Evolutionary conservation across 2,888 invertebrate species (phyloP), one percentile per base, ranked within the genome.

Genomic region (Carpatolechia fugitivella): DNA sequence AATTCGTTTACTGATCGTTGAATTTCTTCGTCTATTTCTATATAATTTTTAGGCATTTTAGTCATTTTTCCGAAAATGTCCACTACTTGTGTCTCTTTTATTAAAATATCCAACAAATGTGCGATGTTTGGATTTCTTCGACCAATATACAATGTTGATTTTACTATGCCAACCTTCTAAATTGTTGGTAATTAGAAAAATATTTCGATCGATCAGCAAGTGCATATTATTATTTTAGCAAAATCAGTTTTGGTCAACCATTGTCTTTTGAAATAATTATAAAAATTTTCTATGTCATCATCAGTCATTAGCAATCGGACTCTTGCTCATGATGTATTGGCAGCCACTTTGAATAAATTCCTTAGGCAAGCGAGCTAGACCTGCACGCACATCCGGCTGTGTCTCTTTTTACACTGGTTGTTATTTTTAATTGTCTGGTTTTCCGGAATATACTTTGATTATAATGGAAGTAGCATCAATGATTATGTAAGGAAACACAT

Each of bases 261-360:
- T 44, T 55, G 52, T 41, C 52, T 52, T 41, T 54, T 52, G 35
- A 57, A 57, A 55, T 57, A 57, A 24, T n/a, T 57, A 49, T 55
- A 53, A 47, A 53, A 54, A 24, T 52, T 55, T 38, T 49, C 31
- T 16, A 55, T 47, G n/a, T n/a, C n/a, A n/a, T n/a, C n/a, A n/a
- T n/a, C n/a, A n/a, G 49, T 50, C 50, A 30, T 18, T 35, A 29
- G 50, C 53, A 35, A 13, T 31, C 10, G 50, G 50, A 44, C 50
- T 58, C 38, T 50, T 55, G 10, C 50, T 53, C 52, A 58, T 55
- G 29, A 56, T 38, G 38, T 56, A 55, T 33, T 36, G 4, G 30
- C 29, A 54, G 10, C 58, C 56, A 41, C 44, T 54, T 11, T 53
- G 38, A 24, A 55, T 41, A 40, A 46, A 58, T 29, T 30, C 31